Evolutionary conservation across 1,140 invertebrate species (phyloP), one percentile per base, ranked within the genome.

Genomic region (Trichomalopsis sarcophagae): DNA sequence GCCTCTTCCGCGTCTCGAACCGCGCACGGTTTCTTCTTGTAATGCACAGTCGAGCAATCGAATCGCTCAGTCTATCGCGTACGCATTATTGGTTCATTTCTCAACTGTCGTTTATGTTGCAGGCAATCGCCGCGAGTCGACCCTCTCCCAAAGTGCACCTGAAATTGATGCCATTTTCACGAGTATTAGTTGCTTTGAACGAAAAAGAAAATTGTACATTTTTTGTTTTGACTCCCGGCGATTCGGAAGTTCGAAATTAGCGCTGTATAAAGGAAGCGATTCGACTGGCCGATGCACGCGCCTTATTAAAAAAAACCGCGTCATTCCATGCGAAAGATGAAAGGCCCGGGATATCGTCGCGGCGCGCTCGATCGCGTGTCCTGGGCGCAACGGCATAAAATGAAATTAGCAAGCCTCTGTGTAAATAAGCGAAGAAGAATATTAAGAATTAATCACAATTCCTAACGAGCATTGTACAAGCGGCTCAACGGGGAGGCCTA

Each of bases 401-500:
- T 17, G 76, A 84, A 36, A 30, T 79, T 73, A 79, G 68, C 50
- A 81, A 33, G 84, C n/a, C 69, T 79, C 77, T 66, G 30, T 75
- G 50, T 81, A 84, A 75, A 84, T 62, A 71, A 75, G 33, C 14
- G 13, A 73, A 75, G 33, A 74, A 77, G 47, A 84, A 30, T 23
- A 84, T 79, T 78, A 84, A 78, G 30, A 84, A 73, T 71, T 55
- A 79, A 55, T 36, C 76, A 55, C 44, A 71, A 84, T 84, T 80
- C 75, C 75, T 71, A 69, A 78, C 17, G 74, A 78, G 66, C 75
- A 78, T 30, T 55, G 74, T 40, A 47, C 17, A 55, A 78, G 74
- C 40, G 33, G 66, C 62, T 78, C 36, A 27, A 84, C 40, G 40
- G 82, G 47, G 44, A 23, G 82, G 75, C 40, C 73, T 27, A 75